Base-by-base conservation (phyloP, 1,140 invertebrate species). In the Homarus americanus region DNA sequence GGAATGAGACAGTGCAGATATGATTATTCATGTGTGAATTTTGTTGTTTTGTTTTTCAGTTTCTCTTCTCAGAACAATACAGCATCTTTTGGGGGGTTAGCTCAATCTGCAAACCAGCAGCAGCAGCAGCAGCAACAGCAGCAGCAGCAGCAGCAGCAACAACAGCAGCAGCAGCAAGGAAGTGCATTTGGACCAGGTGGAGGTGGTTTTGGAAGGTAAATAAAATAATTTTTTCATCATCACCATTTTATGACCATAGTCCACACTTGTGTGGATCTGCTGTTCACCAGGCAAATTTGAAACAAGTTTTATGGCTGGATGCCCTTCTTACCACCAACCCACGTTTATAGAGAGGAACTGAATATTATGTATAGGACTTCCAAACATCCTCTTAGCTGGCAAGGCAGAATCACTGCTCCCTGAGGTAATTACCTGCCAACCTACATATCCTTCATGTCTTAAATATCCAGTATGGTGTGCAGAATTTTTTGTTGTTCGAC, bases 101-200 rank as follows among this genome's bases (percentile, higher is more conserved):
- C 72, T 32, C 72, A 75, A 28, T 40, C 72, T 36, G 72, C 72
- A 34, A 75, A 75, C 72, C 72, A 75, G 20, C 72, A 72, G 24
- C 66, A 75, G 34, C 72, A 72, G 24, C 66, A 75, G 34, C 72
- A 75, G 20, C 72, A 72, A 72, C 66, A 75, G 34, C 72, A 75
- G 20, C 72, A 72, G 24, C 66, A 75, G 34, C 72, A 75, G 20
- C 72, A 72, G 24, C 66, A 75, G 34, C 72, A 75, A 32, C 72
- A 72, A 72, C 66, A 75, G 34, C 72, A 75, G 20, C 72, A 72
- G 24, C 66, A 75, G 34, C 32, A 40, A 36, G 28, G 72, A 5
- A 75, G 32, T 40, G 32, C 72, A 40, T 75, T 75, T 75, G 72
- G 72, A 34, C 34, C 72, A 24, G 28, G n/a, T 75, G 28, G n/a